Conservation (phyloP, 2,797 vertebrate genomes). For the Chiroxiphia lanceolata region DNA sequence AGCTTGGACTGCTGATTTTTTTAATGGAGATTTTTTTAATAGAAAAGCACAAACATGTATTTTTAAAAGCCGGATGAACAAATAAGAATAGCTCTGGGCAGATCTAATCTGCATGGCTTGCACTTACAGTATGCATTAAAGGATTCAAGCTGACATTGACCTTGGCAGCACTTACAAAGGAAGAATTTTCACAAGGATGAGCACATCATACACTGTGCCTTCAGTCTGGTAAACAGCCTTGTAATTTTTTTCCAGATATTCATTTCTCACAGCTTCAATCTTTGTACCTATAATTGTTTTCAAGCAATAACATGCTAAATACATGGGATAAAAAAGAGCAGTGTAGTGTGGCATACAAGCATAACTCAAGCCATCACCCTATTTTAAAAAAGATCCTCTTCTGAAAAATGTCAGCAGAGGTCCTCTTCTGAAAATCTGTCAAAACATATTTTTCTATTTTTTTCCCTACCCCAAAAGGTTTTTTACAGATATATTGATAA, state of each 20-base stretch:
- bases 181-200: constrained; percentile 68
- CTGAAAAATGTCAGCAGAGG: neutral
- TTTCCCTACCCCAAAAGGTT: neutral
- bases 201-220: neutral
- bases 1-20: neutral
- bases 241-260: neutral
- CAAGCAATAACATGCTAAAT: neutral
- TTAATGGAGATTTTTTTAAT: constrained; percentile 41
- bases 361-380: neutral
- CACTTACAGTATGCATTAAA: constrained; percentile 57
- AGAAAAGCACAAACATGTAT: neutral
- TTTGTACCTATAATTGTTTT: constrained; percentile 15
- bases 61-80: constrained; percentile 53
- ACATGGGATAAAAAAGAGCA: neutral
- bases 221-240: constrained; percentile 29
- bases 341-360: neutral
- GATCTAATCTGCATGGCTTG: constrained; percentile 62
- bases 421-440: neutral
- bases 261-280: neutral
- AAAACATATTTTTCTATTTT: neutral
- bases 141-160: constrained; percentile 64
- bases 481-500: neutral
- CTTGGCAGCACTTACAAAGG: constrained; percentile 61
- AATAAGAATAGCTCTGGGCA: constrained; percentile 59
- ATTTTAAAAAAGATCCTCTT: neutral